phyloP scores from a whole-genome alignment of 2,797 vertebrate species.

The Serranus cabrilla region DNA sequence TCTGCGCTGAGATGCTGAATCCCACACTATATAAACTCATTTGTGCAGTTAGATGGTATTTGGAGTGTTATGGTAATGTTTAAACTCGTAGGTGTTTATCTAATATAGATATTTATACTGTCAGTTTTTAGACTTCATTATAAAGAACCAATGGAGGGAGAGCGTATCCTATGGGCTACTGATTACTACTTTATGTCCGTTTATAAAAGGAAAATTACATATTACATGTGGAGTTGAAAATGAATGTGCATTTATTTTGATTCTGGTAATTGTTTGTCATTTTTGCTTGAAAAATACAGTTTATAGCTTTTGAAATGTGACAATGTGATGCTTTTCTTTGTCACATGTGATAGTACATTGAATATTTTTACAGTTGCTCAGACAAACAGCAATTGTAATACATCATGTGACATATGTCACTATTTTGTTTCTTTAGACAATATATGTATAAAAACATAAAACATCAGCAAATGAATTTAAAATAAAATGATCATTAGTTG shows the following conservation, averaged over 20 bases:
- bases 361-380: background rate
- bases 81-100: constrained; percentile 63
- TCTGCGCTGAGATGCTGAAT: constrained; percentile 59
- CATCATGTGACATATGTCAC: background rate
- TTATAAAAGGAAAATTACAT: constrained; percentile 11
- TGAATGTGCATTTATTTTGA: background rate
- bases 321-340: background rate
- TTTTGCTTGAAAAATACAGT: background rate
- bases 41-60: constrained; percentile 65
- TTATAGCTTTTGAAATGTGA: background rate
- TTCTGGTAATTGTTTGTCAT: background rate
- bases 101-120: constrained; percentile 47
- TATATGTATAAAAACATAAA: background rate
- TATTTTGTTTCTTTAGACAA: constrained; percentile 2
- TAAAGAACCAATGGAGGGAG: constrained; percentile 15
- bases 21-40: constrained; percentile 63
- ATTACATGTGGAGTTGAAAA: background rate
- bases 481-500: background rate
- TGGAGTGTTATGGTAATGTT: constrained; percentile 64
- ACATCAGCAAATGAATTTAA: background rate
- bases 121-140: constrained; percentile 46
- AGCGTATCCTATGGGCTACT: constrained; percentile 5
- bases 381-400: background rate
- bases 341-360: background rate
- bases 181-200: background rate